Evolutionary conservation across 2,797 vertebrate species (phyloP), one percentile per base, ranked within the genome.

Genomic region (Hydrolagus colliei): DNA sequence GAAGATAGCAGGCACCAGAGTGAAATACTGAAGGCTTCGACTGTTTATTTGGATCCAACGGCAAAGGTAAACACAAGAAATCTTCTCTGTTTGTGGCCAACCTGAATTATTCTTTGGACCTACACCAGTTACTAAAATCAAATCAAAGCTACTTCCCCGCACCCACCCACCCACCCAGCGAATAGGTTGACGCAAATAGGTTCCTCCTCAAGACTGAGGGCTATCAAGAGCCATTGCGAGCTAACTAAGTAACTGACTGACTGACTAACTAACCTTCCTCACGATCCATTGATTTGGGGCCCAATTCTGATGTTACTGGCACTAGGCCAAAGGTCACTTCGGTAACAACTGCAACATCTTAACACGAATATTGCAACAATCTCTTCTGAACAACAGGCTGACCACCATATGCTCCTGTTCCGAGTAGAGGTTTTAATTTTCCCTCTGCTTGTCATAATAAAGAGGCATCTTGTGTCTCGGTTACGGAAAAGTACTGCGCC

Each of bases 221-320:
- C 65, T 41, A n/a, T 63, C 65, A 71, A 27, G 79, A 71, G 63
- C 41, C 32, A 71, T 10, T 84, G 79, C 65, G 68, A 84, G n/a
- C 88, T 89, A 27, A 27, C 27, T 27, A 27, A 27, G 27, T 27
- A 27, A 27, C 27, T 27, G 27, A 27, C 27, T 27, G 27, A 27
- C 27, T 27, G 27, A 27, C 27, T 27, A 27, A 27, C 27, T 27
- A 52, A 6, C 41, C 41, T 52, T 52, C 41, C 93, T 94, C 92
- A 93, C 90, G 92, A 91, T 90, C 92, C 91, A 91, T 82, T 92
- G 92, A 93, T 92, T 41, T 92, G 90, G 93, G 91, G 86, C 89
- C 79, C 89, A 90, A 27, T 91, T 91, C 92, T 90, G 90, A 87
- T 91, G 90, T 90, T 91, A 89, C 90, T 91, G 90, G 92, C 90